phyloP scores from a whole-genome alignment of 1,140 invertebrate genomes.

The Pararge aegeria region DNA sequence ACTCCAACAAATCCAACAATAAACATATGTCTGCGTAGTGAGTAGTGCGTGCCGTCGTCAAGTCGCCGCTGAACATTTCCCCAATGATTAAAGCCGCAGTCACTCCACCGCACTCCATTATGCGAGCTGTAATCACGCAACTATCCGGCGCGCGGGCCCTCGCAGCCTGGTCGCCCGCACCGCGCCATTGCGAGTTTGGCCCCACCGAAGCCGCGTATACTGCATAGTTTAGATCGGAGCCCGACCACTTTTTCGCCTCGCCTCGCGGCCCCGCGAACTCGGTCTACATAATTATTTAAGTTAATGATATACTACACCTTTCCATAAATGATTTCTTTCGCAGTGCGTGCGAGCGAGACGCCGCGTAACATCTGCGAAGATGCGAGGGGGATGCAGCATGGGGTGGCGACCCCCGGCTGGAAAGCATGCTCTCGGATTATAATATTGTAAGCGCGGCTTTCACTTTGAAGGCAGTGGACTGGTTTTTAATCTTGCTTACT shows the following conservation, averaged over 20 bases:
- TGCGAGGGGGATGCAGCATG: constrained; percentile 33
- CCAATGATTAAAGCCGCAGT: constrained; percentile 69
- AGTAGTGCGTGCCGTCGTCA: too few relatives aligned
- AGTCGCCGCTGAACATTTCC: constrained; percentile 54
- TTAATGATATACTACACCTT: constrained; percentile 75
- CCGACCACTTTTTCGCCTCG: constrained; percentile 8
- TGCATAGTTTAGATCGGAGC: constrained; percentile 20
- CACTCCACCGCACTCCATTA: constrained; percentile 62
- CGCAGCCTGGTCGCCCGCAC: constrained; percentile 14
- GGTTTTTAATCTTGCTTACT: constrained; percentile 62
- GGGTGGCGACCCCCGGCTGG: constrained; percentile 46
- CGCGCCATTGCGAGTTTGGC: not conserved
- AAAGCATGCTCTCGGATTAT: constrained; percentile 42
- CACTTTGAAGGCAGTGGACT: constrained; percentile 45
- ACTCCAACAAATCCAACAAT: too few relatives aligned
- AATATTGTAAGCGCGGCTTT: constrained; percentile 49
- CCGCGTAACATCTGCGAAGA: not conserved
- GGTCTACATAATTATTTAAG: constrained; percentile 72
- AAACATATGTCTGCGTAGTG: too few relatives aligned
- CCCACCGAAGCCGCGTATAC: not conserved
- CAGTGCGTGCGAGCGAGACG: constrained; percentile 32
- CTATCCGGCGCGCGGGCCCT: constrained; percentile 43
- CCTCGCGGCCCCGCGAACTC: constrained; percentile 29
- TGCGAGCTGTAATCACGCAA: constrained; percentile 61
- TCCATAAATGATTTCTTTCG: constrained; percentile 63